Base-by-base conservation (phyloP, 2,888 invertebrate genomes). In the Dolichomitus sp. region DNA sequence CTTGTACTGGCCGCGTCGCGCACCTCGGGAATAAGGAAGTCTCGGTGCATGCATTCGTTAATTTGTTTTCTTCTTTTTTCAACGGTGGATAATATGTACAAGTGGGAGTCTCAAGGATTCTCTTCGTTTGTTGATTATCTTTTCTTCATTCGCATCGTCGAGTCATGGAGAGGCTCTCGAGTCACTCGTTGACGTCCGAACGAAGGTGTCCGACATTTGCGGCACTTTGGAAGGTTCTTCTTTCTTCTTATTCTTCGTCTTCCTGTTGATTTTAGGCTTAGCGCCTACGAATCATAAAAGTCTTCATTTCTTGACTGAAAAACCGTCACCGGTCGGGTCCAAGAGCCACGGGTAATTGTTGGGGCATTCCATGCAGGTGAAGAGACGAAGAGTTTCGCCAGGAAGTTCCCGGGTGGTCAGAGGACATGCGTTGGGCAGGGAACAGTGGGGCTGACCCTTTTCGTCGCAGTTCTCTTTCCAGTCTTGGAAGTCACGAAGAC, bases 391-490 rank as follows among this genome's bases (percentile, higher is more conserved):
- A 65, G 98, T 98, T 94, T 98, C 98, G 84, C 98, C 98, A 42
- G 98, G 98, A 87, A 98, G 94, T 94, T 98, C 98, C 90, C 98
- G 95, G 81, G 98, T 98, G 61, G 96, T 98, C 88, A 98, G 94
- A 14, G 98, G 97, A 93, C 98, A 98, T 74, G 98, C 97, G 92
- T 98, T 98, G 80, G 98, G 98, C 89, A 98, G 94, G 1, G 98
- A 98, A 93, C 98, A 98, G 95, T 96, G 98, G 77, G 98, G 97
- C 93, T 98, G 98, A 76, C 98, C 98, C 94, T 98, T 98, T 85
- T 98, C 97, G 92, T 98, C 98, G 94, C 98, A 98, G 93, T 98
- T 98, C 90, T 98, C 98, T 94, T 98, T 98, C 98, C 98, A 98
- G 94, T 98, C 98, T 89, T 97, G 97, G 96, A 98, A 98, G 93